Base-by-base conservation (phyloP, 64 coral and sea anemone species). In the Montipora capricornis region DNA sequence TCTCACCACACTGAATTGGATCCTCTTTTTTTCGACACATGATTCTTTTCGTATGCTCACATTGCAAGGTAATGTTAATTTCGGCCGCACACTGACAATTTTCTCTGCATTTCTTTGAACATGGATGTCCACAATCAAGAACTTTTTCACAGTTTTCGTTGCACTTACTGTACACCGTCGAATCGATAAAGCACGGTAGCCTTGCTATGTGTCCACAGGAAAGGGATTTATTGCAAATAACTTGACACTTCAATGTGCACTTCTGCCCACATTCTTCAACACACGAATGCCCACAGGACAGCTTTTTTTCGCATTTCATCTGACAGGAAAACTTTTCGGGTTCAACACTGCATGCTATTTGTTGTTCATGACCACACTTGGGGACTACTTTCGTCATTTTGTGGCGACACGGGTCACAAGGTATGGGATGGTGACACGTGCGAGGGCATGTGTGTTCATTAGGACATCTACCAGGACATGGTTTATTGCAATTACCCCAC, bases 61-160 rank as follows among this genome's bases (percentile, higher is more conserved):
- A 83, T 6, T 12, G 22, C 2, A 83, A 44, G 12, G 44, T 13
- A 47, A 68, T 60, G 15, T 83, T 58, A 46, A 83, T 67, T 19
- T 66, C 16, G 6, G 81, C 8, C 26, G 17, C 44, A 46, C 81
- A 83, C 60, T 66, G 68, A 88, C 80, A 83, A 5, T 6, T 29
- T 7, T 83, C 26, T 17, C 0, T 19, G n/a, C 81, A 83, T 68
- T 37, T 83, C 24, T 7, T 83, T 7, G 58, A 83, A 76, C 93
- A 94, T 53, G 60, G 78, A 82, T 94, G 93, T 7, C 78, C 78
- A 53, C 93, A 94, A 4, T 82, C 19, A 51, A 94, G 87, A 17
- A 67, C 20, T 49, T 60, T 55, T 4, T 2, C 17, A n/a, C 93
- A 94, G 45, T 37, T 83, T 13, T 58, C 47, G 3, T 89, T 29